Evolutionary conservation across 2,113 vertebrate species (phyloP).

Genomic region (Pitta sordida): DNA sequence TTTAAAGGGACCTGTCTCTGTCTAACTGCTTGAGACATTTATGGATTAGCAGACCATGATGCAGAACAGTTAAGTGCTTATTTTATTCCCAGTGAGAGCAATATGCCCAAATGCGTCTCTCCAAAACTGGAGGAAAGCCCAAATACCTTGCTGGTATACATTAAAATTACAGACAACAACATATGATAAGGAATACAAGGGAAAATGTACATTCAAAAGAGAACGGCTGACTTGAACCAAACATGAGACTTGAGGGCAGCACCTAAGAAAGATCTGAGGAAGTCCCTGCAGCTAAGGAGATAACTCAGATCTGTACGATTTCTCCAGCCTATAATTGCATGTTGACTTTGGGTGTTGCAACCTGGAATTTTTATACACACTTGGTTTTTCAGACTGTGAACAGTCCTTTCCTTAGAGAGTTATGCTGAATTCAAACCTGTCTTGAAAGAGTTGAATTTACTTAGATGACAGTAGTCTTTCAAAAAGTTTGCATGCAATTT

Average conservation of each 20-base stretch:
- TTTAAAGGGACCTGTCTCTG: neutral
- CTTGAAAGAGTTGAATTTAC: neutral
- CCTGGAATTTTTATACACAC: neutral
- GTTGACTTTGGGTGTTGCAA: neutral
- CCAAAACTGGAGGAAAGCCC: constrained; percentile 25
- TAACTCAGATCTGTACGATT: neutral
- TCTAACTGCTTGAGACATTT: neutral
- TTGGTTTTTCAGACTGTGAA: neutral
- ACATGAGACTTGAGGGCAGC: neutral
- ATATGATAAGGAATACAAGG: neutral
- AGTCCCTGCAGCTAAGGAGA: neutral
- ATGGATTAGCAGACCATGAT: neutral
- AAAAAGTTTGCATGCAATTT: neutral
- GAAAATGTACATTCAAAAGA: neutral
- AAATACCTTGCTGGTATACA: neutral
- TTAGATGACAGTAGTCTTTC: neutral
- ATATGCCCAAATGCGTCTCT: constrained; percentile 39
- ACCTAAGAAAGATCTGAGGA: neutral
- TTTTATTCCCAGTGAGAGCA: constrained; percentile 60
- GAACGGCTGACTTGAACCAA: neutral
- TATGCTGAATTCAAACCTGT: neutral
- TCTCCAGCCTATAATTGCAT: neutral
- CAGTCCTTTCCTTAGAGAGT: neutral
- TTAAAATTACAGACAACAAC: neutral
- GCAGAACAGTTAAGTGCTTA: neutral